Conservation (phyloP, 2,888 invertebrate species). For the Nesidiocoris tenuis region DNA sequence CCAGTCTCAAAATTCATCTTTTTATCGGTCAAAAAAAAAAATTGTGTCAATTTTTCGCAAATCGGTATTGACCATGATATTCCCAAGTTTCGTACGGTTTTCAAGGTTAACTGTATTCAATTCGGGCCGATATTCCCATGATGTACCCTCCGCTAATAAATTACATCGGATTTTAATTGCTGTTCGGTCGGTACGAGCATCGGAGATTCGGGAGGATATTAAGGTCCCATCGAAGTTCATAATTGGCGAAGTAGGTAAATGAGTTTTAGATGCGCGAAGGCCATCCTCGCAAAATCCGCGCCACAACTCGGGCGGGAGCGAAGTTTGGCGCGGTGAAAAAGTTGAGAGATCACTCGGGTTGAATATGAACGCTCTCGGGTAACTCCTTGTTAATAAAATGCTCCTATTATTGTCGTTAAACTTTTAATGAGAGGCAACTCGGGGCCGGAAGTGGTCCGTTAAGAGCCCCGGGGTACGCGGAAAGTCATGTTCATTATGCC, state of each 20-base stretch:
- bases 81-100: too few species aligned
- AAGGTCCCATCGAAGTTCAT: background rate
- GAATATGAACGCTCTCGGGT: background rate
- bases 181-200: background rate
- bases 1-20: too few species aligned
- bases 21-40: too few species aligned
- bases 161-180: background rate
- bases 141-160: too few species aligned
- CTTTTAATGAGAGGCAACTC: constrained; percentile 21
- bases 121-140: too few species aligned
- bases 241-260: background rate
- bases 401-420: constrained; percentile 21
- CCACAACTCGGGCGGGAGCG: too few species aligned
- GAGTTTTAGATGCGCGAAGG: background rate
- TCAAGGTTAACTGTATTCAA: too few species aligned
- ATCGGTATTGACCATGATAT: too few species aligned
- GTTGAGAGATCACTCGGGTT: background rate
- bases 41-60: too few species aligned
- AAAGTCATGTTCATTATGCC: background rate
- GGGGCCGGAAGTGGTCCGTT: background rate
- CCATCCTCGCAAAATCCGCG: too few species aligned
- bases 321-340: background rate
- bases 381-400: constrained; percentile 17
- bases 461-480: background rate
- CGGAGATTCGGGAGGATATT: background rate